Evolutionary conservation across 2,888 invertebrate genomes (phyloP), one percentile per base, ranked within the genome.

Genomic region (Barypeithes pellucidus): DNA sequence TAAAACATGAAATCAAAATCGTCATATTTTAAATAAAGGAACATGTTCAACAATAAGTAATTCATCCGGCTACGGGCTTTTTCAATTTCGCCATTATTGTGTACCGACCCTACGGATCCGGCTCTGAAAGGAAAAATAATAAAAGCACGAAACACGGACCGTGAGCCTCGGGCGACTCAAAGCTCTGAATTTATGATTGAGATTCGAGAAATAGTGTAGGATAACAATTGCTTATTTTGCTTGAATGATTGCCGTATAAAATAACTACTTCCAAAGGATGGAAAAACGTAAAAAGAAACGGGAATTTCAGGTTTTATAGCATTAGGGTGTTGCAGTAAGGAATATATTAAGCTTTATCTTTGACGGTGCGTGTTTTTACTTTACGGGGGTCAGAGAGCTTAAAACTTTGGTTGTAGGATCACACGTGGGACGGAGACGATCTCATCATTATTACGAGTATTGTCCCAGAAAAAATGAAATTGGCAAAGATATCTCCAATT

Each of bases 101-200:
- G 16, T 47, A 16, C 22, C 63, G 29, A 43, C 63, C 57, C 62
- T 59, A 65, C 33, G 57, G 33, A 47, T 65, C 54, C 54, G 54
- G 54, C 3, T 16, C 54, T 57, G 77, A 72, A 77, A 76, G 76
- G 69, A 66, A 75, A 68, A 73, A 75, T 75, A 76, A 76, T 76
- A 79, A 78, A 77, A 75, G 75, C 72, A 73, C 76, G 72, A 68
- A 72, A 69, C 73, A 71, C 73, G 74, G 78, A 76, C 75, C 75
- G 76, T 75, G 77, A 75, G 75, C 75, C 60, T 43, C 41, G 63
- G 73, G 69, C 69, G 54, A 72, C 71, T 72, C 72, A 65, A 68
- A 75, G 75, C 75, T 60, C 69, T 72, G 72, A 75, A 75, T 75
- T 75, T 75, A 75, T 72, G 65, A 75, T 75, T 75, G 65, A 75